These are phyloP conservation scores for Sturmia bella DNA, from an alignment of 2,888 invertebrate genomes.

Conservation along the genomic window DNA sequence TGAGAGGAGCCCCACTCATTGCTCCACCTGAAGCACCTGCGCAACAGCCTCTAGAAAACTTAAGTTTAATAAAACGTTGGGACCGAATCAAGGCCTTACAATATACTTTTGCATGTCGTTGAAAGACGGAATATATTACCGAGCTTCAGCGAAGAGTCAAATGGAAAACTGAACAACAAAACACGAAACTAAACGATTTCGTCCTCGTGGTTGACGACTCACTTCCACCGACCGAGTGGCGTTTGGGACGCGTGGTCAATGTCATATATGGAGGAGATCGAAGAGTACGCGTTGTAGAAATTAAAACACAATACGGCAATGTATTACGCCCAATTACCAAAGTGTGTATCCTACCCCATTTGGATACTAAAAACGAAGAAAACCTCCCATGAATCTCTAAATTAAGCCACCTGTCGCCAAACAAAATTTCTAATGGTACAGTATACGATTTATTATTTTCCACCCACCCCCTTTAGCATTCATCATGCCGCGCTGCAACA, in stretches of 20 bases:
- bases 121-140: constrained; percentile 1
- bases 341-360: too few species aligned
- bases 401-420: too few species aligned
- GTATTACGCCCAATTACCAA: too few species aligned
- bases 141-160: constrained; percentile 3
- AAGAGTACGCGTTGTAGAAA: too few species aligned
- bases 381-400: too few species aligned
- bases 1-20: background rate
- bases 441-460: too few species aligned
- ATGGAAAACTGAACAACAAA: background rate
- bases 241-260: background rate
- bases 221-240: constrained; percentile 2
- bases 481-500: too few species aligned
- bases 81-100: background rate
- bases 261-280: background rate
- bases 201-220: background rate
- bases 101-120: background rate
- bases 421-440: too few species aligned
- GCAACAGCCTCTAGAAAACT: background rate
- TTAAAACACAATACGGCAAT: too few species aligned
- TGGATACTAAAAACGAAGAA: too few species aligned
- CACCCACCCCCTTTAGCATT: too few species aligned
- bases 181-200: background rate
- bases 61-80: background rate
- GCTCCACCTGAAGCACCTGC: constrained; percentile 4